Conservation (phyloP, 2,113 vertebrate genomes). For the Chelonoidis abingdonii region DNA sequence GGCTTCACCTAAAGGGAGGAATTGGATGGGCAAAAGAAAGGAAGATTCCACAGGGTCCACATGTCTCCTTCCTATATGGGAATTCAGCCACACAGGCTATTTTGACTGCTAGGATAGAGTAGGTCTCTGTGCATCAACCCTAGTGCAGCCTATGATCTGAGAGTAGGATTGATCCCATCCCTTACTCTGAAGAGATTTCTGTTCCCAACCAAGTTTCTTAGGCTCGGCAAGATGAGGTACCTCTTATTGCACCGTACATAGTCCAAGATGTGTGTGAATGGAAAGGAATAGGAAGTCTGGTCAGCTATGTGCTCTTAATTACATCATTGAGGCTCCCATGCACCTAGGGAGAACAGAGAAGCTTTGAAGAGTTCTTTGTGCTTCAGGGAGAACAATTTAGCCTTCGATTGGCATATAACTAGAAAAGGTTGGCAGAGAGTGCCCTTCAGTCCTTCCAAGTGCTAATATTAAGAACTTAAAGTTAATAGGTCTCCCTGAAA, state of each 20-base stretch:
- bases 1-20: background rate
- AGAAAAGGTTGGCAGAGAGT: background rate
- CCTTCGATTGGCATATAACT: background rate
- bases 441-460: background rate
- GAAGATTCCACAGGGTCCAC: background rate
- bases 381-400: background rate
- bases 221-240: background rate
- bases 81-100: accelerated
- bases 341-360: background rate
- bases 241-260: background rate
- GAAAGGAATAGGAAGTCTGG: background rate
- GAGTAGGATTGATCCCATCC: background rate
- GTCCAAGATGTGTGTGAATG: background rate
- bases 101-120: background rate
- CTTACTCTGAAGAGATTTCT: background rate
- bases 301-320: background rate
- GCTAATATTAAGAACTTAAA: background rate
- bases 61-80: background rate
- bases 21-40: background rate
- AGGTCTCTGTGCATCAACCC: accelerated
- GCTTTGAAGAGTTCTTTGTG: background rate
- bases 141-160: background rate
- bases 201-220: background rate
- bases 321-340: background rate
- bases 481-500: background rate